Percentiles rank a stretch among this genome's conserved stretches.
Evolutionary conservation across 2,113 vertebrate species (phyloP).

Genomic region (Gila orcuttii): DNA sequence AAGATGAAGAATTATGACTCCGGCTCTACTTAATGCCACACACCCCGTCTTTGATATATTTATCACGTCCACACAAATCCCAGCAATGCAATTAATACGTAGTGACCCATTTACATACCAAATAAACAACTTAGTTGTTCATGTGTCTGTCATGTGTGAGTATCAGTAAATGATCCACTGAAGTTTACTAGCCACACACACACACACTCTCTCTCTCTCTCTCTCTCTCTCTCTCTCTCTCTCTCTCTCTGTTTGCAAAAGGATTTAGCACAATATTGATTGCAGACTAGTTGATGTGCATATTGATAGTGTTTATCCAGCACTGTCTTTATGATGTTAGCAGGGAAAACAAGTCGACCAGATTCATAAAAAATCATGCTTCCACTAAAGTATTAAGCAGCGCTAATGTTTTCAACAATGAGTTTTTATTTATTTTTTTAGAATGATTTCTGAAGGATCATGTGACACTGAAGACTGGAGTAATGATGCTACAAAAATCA

Average conservation of each 20-base stretch:
- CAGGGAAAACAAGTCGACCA: background rate
- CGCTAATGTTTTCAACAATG: too few species aligned
- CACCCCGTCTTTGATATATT: conserved; percentile 44
- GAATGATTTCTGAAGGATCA: background rate
- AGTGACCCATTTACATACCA: conserved; percentile 44
- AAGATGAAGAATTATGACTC: conserved; percentile 48
- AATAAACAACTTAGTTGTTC: conserved; percentile 42
- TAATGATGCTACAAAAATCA: too few species aligned
- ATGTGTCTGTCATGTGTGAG: conserved; percentile 27
- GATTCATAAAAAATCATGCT: background rate
- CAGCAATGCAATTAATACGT: conserved; percentile 44
- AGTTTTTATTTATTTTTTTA: background rate
- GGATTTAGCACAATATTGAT: conserved; percentile 8
- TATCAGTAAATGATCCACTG: conserved; percentile 41
- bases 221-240: too few species aligned
- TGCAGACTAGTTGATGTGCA: background rate
- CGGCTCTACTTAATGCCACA: background rate
- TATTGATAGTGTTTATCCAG: background rate
- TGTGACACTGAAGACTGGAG: background rate
- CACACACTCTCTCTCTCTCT: too few species aligned
- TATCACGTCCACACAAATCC: conserved; percentile 36
- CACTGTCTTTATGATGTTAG: background rate
- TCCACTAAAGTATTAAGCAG: too few species aligned
- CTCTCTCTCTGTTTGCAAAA: background rate
- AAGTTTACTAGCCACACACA: background rate